phyloP scores from a whole-genome alignment of 2,888 invertebrate genomes.

The Lithophane ornitopus region DNA sequence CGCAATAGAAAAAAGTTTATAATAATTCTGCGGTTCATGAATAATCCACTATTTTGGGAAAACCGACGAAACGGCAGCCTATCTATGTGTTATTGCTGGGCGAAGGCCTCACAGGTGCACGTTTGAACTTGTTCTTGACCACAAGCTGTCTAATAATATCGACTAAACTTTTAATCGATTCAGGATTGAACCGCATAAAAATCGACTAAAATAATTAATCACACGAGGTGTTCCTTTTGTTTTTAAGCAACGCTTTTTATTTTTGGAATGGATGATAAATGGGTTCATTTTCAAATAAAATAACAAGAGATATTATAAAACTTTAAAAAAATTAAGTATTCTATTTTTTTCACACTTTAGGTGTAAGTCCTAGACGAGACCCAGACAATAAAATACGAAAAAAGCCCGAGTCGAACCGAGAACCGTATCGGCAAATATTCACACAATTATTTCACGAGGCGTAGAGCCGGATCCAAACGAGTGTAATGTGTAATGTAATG shows the following conservation, averaged over 20 bases:
- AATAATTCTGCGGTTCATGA: constrained; percentile 59
- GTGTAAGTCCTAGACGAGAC: too few relatives aligned
- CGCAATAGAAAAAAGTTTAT: constrained; percentile 63
- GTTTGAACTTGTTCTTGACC: constrained; percentile 51
- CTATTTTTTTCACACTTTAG: not conserved
- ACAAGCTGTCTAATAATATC: constrained; percentile 39
- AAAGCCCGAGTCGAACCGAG: not conserved
- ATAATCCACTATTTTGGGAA: constrained; percentile 67
- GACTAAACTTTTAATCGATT: constrained; percentile 44
- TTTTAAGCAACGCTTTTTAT: constrained; percentile 4
- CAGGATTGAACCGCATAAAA: constrained; percentile 16
- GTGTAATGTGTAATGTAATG: too few relatives aligned
- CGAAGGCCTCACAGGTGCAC: constrained; percentile 56
- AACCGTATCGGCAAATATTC: not conserved
- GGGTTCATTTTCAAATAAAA: not conserved
- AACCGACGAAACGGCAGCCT: constrained; percentile 57
- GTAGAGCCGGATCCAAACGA: too few relatives aligned
- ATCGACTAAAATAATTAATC: constrained; percentile 41
- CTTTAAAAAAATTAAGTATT: not conserved
- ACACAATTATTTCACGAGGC: not conserved
- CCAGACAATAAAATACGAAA: not conserved
- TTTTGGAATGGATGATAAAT: not conserved
- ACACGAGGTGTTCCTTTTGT: not conserved
- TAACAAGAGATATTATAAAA: not conserved
- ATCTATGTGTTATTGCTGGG: constrained; percentile 52